Evolutionary conservation across 1,140 invertebrate genomes (phyloP).

Genomic region (Pseudoatta argentina): DNA sequence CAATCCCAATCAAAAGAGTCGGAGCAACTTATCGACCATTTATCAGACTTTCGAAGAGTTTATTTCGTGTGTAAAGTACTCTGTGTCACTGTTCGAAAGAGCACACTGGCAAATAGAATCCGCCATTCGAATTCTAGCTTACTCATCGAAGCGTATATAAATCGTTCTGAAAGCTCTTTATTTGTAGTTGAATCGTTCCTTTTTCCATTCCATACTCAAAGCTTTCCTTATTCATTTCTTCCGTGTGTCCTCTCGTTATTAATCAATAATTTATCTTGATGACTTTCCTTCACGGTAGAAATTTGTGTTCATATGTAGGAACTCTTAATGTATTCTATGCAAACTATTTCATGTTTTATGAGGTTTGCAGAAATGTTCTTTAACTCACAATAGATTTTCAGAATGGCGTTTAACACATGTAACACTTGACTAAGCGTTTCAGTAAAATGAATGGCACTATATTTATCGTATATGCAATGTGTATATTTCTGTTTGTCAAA

Average conservation of each 20-base stretch:
- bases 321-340: neutral
- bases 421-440: constrained; percentile 1
- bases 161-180: constrained; percentile 34
- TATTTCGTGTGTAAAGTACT: neutral
- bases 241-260: constrained; percentile 8
- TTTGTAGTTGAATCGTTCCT: neutral
- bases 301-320: neutral
- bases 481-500: constrained; percentile 7
- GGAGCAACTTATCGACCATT: constrained; percentile 24
- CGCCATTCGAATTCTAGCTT: constrained; percentile 27
- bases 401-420: constrained; percentile 15
- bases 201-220: neutral
- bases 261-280: constrained; percentile 30
- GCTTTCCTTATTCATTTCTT: neutral
- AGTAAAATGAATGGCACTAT: constrained; percentile 10
- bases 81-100: constrained; percentile 10
- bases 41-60: constrained; percentile 46
- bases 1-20: constrained; percentile 33
- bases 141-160: neutral
- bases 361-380: constrained; percentile 25
- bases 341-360: constrained; percentile 13
- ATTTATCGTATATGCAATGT: neutral
- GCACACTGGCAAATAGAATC: constrained; percentile 30
- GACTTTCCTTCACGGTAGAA: constrained; percentile 1
- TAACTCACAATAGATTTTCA: constrained; percentile 17